Evolutionary conservation across 2,797 vertebrate genomes (phyloP), one percentile per base, ranked within the genome.

Genomic region (Clarias laeviceps): DNA sequence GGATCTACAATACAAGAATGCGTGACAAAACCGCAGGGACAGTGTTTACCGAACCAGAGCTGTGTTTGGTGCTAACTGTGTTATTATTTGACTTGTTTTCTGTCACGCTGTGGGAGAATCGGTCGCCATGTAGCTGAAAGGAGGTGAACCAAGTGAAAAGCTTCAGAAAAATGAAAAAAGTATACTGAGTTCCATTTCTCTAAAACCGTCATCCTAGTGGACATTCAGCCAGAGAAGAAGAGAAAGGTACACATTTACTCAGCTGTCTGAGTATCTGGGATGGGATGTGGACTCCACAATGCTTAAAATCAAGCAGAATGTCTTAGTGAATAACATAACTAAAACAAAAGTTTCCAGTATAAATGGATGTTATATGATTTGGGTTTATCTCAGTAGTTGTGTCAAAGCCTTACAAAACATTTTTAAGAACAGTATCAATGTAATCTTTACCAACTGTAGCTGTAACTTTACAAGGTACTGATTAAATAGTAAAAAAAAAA

Each of bases 1-100:
- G 85, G 61, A 85, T 84, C 89, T 45, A 84, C 84, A 73, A 65
- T 84, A 85, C 83, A 72, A 15, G 69, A 82, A 40, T 80, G 80
- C 40, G 50, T 70, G 83, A 86, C 82, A 83, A 85, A 70, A 61
- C 80, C 61, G 68, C 66, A 29, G 79, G 82, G 86, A 76, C 32
- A 29, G 64, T 76, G 87, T 88, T 87, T 87, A 81, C 83, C 54
- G 40, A 87, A 82, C 81, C 82, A 72, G 65, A 69, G 45, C 54
- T 45, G 61, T 87, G 84, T 84, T 65, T 54, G 34, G 34, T 85
- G 84, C 82, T 86, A 82, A 84, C 85, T 76, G 87, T 82, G 84
- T 84, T 69, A 65, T 87, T 74, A 88, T 87, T 78, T 62, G 72
- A 77, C 18, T 29, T 65, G 76, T 87, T 50, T 82, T 84, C 74